Conservation (phyloP, 2,797 vertebrate species). For the Oreortyx pictus region DNA sequence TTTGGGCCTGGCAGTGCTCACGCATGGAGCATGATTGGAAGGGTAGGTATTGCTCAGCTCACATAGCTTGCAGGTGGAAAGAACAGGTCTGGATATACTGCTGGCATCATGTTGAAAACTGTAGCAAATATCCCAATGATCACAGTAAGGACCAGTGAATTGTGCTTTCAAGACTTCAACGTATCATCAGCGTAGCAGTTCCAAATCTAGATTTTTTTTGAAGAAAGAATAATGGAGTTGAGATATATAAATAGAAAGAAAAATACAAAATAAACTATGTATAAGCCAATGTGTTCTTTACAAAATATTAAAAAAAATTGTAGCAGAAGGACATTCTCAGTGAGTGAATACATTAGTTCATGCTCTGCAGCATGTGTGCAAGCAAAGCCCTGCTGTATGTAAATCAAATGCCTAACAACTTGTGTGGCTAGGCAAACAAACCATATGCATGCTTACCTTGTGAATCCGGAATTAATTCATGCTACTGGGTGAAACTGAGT, state of each 20-base stretch:
- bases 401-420: slow-evolving; percentile 40
- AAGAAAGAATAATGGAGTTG: background rate
- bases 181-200: background rate
- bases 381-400: slow-evolving; percentile 48
- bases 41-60: background rate
- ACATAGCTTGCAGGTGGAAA: background rate
- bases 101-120: background rate
- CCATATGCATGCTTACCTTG: background rate
- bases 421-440: slow-evolving; percentile 52
- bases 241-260: slow-evolving; percentile 15
- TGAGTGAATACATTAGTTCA: slow-evolving; percentile 14
- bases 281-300: background rate
- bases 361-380: slow-evolving; percentile 23
- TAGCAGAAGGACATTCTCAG: slow-evolving; percentile 18
- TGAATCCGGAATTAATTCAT: slow-evolving; percentile 32
- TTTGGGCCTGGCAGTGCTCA: background rate
- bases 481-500: background rate
- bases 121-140: slow-evolving; percentile 1
- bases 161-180: slow-evolving; percentile 31
- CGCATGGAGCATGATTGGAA: background rate
- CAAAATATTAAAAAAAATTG: background rate
- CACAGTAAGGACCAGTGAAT: background rate
- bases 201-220: background rate
- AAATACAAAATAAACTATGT: slow-evolving; percentile 16
- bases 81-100: background rate